A percentile compares a stretch with the other conserved stretches of the same genome.
phyloP scores from a whole-genome alignment of 1,140 invertebrate genomes.

The Probaryconus sp. region DNA sequence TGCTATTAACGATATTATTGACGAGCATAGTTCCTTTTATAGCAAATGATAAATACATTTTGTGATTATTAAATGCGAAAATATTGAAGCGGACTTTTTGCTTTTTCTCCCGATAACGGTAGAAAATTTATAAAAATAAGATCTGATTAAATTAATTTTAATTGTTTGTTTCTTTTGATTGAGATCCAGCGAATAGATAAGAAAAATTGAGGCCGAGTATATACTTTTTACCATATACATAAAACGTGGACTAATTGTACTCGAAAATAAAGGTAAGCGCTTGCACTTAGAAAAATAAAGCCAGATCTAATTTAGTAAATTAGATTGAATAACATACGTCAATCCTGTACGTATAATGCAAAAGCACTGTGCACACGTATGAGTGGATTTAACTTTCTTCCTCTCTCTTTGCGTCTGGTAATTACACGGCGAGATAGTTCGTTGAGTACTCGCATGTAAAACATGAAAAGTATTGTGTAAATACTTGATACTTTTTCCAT shows the following conservation, averaged over 20 bases:
- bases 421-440: neutral
- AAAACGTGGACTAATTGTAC: slow-evolving; percentile 2
- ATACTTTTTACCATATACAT: neutral
- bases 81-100: neutral
- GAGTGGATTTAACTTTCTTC: neutral
- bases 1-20: too few relatives aligned
- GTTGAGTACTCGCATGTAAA: neutral
- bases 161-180: neutral
- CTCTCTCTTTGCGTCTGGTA: neutral
- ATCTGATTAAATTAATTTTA: too few relatives aligned
- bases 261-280: neutral
- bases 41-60: too few relatives aligned
- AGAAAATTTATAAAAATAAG: neutral
- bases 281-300: neutral
- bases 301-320: neutral
- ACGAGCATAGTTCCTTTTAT: too few relatives aligned
- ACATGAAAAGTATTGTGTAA: neutral
- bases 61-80: too few relatives aligned
- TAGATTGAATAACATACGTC: neutral
- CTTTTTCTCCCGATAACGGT: slow-evolving; percentile 12
- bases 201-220: neutral
- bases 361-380: too few relatives aligned
- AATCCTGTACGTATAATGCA: neutral
- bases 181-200: slow-evolving; percentile 1
- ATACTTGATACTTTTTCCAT: slow-evolving; percentile 1